phyloP scores from a whole-genome alignment of 2,113 vertebrate species.

The Mesitornis unicolor region DNA sequence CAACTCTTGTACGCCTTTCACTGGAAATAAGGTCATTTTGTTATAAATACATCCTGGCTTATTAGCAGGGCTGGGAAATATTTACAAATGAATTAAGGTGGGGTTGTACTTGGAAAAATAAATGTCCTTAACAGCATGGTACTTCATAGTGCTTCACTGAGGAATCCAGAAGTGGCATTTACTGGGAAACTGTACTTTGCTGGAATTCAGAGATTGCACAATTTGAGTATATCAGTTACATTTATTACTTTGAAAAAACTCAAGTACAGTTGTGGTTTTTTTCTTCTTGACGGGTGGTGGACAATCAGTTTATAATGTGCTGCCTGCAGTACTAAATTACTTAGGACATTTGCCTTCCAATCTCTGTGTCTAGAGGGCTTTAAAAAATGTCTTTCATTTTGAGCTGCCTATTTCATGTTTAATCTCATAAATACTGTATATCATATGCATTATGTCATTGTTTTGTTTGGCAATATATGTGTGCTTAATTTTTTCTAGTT shows the following conservation, averaged over 20 bases:
- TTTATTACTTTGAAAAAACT: background rate
- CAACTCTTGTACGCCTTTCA: background rate
- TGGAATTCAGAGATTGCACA: background rate
- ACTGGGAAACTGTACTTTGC: background rate
- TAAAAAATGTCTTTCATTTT: background rate
- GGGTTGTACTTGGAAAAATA: background rate
- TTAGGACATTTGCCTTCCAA: background rate
- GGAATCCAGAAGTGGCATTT: background rate
- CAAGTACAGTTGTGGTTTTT: background rate
- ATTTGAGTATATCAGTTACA: background rate
- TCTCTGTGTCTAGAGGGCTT: background rate
- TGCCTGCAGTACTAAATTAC: background rate
- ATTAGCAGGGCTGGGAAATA: background rate
- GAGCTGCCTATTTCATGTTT: background rate
- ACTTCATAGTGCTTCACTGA: background rate
- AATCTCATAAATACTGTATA: background rate
- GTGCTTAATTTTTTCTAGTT: background rate
- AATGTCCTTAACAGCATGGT: background rate
- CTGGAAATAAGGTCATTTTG: background rate
- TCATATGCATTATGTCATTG: background rate
- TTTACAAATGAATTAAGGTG: background rate
- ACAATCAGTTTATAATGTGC: background rate
- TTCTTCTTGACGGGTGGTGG: background rate
- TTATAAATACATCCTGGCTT: background rate
- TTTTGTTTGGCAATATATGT: background rate